Evolutionary conservation across 1,140 invertebrate species (phyloP).

Genomic region (Neuroterus valhalla): DNA sequence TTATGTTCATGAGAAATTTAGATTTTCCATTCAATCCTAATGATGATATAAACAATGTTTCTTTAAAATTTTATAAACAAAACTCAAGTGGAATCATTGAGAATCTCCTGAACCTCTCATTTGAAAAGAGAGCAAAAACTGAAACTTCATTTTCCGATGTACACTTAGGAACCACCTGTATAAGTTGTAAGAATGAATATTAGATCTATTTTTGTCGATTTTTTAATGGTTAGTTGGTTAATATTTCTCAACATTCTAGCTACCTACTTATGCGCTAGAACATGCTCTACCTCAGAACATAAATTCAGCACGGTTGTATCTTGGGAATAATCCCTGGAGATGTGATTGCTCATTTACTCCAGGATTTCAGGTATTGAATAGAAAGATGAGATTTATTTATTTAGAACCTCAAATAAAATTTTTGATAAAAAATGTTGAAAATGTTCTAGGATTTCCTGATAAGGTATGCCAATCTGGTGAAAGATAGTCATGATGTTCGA

Average conservation of each 20-base stretch:
- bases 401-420: background rate
- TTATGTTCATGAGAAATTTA: too few species aligned
- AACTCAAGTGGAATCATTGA: too few species aligned
- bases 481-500: conserved; percentile 81
- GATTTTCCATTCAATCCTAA: too few species aligned
- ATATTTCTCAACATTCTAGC: conserved; percentile 71
- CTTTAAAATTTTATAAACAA: too few species aligned
- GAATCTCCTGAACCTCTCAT: too few species aligned
- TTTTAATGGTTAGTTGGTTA: background rate
- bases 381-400: background rate
- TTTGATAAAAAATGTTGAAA: conserved; percentile 8
- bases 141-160: too few species aligned
- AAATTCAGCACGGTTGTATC: conserved; percentile 80
- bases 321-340: conserved; percentile 87
- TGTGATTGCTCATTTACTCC: conserved; percentile 88
- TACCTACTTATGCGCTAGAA: conserved; percentile 86
- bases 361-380: conserved; percentile 58
- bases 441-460: conserved; percentile 83
- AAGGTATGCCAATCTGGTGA: conserved; percentile 82
- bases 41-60: too few species aligned
- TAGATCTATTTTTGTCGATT: too few species aligned
- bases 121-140: too few species aligned
- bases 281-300: conserved; percentile 83
- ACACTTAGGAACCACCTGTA: too few species aligned
- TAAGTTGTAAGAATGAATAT: too few species aligned